phyloP scores from a whole-genome alignment of 2,113 vertebrate genomes.

The Struthio camelus region DNA sequence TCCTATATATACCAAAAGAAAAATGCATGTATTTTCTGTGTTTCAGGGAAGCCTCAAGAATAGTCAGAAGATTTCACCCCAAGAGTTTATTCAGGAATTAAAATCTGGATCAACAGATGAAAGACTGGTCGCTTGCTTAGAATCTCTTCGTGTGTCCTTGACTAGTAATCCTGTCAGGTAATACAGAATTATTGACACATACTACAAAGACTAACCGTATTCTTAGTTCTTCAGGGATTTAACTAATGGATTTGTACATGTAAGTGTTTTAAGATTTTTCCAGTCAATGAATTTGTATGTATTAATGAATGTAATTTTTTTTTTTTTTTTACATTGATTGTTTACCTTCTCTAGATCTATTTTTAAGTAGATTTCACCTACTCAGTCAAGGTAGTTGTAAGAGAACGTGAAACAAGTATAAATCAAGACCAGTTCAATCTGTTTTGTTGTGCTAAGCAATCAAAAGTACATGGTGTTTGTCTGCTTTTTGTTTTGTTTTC shows the following conservation, averaged over 20 bases:
- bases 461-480: too few relatives aligned
- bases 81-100: slow-evolving; percentile 93
- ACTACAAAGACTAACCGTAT: slow-evolving; percentile 19
- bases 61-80: slow-evolving; percentile 88
- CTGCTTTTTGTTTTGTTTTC: accelerated
- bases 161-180: slow-evolving; percentile 99
- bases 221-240: slow-evolving; percentile 29
- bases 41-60: slow-evolving; percentile 89
- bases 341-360: not conserved
- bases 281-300: not conserved
- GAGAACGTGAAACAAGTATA: not conserved
- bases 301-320: not conserved
- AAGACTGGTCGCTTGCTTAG: slow-evolving; percentile 89
- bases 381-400: not conserved
- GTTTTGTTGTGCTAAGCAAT: not conserved
- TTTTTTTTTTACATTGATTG: not conserved
- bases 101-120: slow-evolving; percentile 89
- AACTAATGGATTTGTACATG: slow-evolving; percentile 14
- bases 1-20: not conserved
- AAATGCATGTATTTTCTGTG: not conserved
- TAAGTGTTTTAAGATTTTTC: not conserved
- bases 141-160: slow-evolving; percentile 93
- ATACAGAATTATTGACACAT: not conserved
- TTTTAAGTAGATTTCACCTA: not conserved
- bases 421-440: not conserved